Evolutionary conservation across 2,797 vertebrate species (phyloP).

Genomic region (Scarus forsteni): DNA sequence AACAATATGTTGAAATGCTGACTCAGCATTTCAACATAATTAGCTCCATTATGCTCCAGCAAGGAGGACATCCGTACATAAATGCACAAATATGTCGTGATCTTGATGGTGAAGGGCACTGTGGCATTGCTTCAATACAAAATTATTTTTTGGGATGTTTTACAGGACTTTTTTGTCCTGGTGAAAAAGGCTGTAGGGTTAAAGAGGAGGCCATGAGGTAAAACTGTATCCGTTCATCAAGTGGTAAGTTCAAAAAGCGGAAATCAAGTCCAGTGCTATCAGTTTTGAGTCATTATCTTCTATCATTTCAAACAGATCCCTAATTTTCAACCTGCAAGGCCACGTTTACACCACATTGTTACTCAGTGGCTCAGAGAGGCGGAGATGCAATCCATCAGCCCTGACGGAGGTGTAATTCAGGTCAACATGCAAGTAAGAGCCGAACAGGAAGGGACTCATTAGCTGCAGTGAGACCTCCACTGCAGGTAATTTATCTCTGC

Average conservation of each 20-base stretch:
- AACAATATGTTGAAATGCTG: too few species aligned
- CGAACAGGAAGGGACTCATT: conserved; percentile 55
- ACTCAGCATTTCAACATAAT: too few species aligned
- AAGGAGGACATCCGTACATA: too few species aligned
- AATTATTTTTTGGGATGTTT: too few species aligned
- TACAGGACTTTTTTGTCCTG: too few species aligned
- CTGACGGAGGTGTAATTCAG: conserved; percentile 50
- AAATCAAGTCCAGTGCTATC: not conserved
- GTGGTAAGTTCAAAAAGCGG: not conserved
- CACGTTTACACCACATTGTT: not conserved
- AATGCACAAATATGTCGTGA: too few species aligned
- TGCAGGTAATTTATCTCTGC: conserved; percentile 54
- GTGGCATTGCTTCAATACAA: too few species aligned
- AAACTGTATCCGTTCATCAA: not conserved
- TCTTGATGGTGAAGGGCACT: too few species aligned
- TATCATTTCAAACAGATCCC: not conserved
- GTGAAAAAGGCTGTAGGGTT: too few species aligned
- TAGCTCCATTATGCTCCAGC: too few species aligned
- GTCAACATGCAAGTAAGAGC: conserved; percentile 59
- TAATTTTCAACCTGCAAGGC: conserved; percentile 4
- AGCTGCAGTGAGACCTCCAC: conserved; percentile 51
- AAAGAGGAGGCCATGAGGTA: too few species aligned
- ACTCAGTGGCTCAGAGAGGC: conserved; percentile 5
- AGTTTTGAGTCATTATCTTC: not conserved
- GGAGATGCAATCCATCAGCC: conserved; percentile 53